phyloP scores from a whole-genome alignment of 2,113 vertebrate species.

The Nettapus auritus region DNA sequence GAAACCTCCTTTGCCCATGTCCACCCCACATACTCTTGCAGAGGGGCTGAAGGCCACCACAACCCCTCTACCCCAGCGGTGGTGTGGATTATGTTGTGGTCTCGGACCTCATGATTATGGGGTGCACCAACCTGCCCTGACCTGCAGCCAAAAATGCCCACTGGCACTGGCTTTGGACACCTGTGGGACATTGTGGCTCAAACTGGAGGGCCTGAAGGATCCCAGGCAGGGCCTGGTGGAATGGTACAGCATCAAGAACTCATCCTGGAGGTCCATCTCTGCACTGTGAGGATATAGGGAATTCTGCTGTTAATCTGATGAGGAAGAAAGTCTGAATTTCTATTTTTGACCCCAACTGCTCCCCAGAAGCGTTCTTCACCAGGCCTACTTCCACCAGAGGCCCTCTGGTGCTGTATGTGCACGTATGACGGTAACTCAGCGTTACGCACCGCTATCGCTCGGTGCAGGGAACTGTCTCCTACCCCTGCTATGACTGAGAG shows the following conservation, averaged over 20 bases:
- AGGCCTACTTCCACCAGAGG: not conserved
- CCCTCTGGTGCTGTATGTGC: fast-evolving
- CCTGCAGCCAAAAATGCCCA: fast-evolving
- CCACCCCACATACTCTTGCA: too few relatives aligned
- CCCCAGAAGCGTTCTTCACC: not conserved
- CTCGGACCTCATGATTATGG: not conserved
- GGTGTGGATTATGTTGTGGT: too few relatives aligned
- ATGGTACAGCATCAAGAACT: not conserved
- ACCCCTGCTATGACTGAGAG: not conserved
- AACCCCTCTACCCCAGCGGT: too few relatives aligned
- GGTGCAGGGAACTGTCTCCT: not conserved
- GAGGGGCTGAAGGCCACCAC: too few relatives aligned
- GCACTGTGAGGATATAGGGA: not conserved
- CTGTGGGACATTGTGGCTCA: not conserved
- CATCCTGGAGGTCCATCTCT: not conserved
- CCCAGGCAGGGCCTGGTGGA: not conserved
- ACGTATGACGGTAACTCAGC: not conserved
- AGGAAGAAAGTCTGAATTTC: not conserved
- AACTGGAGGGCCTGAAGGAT: not conserved
- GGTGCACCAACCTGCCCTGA: not conserved
- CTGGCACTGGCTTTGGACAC: not conserved
- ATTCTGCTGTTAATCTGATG: not conserved
- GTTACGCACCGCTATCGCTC: not conserved
- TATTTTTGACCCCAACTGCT: not conserved
- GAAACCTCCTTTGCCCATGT: too few relatives aligned